Evolutionary conservation across 1,140 invertebrate genomes (phyloP), one percentile per base, ranked within the genome.

Genomic region (Phortica variegata): DNA sequence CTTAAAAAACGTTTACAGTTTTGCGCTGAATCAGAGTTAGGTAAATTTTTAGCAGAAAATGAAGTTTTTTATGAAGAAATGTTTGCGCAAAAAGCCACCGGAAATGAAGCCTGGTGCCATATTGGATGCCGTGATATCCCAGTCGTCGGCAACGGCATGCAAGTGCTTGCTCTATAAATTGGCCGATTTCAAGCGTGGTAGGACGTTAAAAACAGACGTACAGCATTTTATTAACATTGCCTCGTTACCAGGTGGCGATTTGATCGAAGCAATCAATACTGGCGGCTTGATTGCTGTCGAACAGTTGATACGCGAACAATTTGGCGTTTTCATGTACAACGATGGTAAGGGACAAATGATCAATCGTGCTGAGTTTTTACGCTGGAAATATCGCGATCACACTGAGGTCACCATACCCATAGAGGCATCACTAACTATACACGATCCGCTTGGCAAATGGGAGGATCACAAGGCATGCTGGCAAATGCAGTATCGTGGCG

Each of bases 401-500:
- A 86, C 89, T 50, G 85, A 89, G 77, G 85, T 93, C 1, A 84
- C 87, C 2, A 77, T 93, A 34, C 89, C 89, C 3, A 90, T 93
- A 44, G 89, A 93, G 73, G 86, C 87, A 0, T 89, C 86, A 0
- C 77, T 90, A 0, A 88, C 86, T 16, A 82, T 83, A 1, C 88
- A 90, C 65, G 91, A 94, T 77, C 91, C 90, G 0, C 76, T 93
- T 3, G 85, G 86, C 1, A 88, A 89, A 57, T 94, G 91, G 91
- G 81, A 81, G 43, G 91, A 95, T 70, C 92, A 95, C 73, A 87
- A 91, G 50, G 92, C 92, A 0, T 97, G 94, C 70, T 99, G 96
- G 96, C 91, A 96, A 75, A 91, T 98, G 87, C 89, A 95, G 58
- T 93, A 95, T 71, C 81, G 95, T 26, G 95, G 95, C 0, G 92